A percentile compares a stretch with the other conserved stretches of the same genome.
These are phyloP conservation scores for Heliocidaris erythrogramma DNA, from an alignment of 35 echinoderm and acorn worm species.

Conservation along the genomic window DNA sequence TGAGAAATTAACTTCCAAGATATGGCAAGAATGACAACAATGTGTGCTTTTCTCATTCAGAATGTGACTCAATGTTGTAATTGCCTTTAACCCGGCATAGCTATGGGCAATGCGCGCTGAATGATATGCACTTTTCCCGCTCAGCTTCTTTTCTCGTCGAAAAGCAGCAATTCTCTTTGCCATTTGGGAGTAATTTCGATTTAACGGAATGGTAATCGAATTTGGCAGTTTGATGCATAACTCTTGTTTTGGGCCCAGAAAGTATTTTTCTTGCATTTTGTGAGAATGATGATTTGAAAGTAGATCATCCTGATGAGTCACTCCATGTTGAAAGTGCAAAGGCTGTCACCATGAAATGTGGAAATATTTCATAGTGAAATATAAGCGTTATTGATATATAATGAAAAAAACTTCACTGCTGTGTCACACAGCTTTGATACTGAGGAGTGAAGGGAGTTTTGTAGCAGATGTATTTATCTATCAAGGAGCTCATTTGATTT, in stretches of 20 bases:
- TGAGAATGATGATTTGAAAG: background rate
- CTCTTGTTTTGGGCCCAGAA: background rate
- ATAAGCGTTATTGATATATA: background rate
- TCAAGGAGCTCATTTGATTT: too few relatives aligned
- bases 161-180: background rate
- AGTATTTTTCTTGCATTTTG: background rate
- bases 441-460: too few relatives aligned
- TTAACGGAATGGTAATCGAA: background rate
- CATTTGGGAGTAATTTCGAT: background rate
- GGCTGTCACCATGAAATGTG: background rate
- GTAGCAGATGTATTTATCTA: too few relatives aligned
- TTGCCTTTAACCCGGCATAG: background rate
- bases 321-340: background rate
- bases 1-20: background rate
- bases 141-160: background rate
- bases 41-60: background rate
- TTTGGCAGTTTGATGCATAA: constrained; percentile 17
- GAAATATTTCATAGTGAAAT: background rate
- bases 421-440: too few relatives aligned
- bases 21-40: constrained; percentile 17
- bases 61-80: constrained; percentile 4
- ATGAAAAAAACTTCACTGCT: background rate
- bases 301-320: background rate
- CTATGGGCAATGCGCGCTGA: background rate
- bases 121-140: background rate